Conservation (phyloP, 2,113 vertebrate genomes). For the Solea solea region DNA sequence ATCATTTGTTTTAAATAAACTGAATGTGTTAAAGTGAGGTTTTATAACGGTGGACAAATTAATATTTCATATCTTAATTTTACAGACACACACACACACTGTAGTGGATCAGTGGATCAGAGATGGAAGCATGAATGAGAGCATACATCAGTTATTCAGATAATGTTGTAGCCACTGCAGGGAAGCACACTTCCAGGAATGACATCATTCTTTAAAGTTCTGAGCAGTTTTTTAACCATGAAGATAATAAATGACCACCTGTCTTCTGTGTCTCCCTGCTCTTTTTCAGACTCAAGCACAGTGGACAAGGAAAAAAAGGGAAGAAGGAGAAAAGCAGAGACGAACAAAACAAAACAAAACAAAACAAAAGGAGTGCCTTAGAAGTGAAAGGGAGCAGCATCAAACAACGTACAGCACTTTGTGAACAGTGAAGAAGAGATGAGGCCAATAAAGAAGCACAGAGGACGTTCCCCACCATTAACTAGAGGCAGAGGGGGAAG, state of each 20-base stretch:
- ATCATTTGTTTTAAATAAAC: no score
- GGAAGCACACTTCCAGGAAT: conserved; percentile 52
- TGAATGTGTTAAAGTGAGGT: not conserved
- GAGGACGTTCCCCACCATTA: conserved; percentile 79
- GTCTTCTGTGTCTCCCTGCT: conserved; percentile 52
- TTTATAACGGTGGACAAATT: conserved; percentile 15
- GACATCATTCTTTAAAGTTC: conserved; percentile 47
- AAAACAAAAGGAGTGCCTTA: conserved; percentile 63
- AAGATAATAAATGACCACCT: conserved; percentile 68
- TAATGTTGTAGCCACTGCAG: conserved; percentile 31
- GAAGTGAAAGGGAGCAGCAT: conserved; percentile 42
- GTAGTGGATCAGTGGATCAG: conserved; percentile 21
- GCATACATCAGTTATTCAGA: conserved; percentile 38
- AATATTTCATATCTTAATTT: conserved; percentile 3
- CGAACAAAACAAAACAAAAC: conserved; percentile 34
- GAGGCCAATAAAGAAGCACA: conserved; percentile 87
- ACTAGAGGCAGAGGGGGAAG: conserved; percentile 84
- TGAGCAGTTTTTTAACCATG: conserved; percentile 50
- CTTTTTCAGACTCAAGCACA: conserved; percentile 43
- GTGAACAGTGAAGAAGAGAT: conserved; percentile 71
- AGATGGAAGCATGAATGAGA: conserved; percentile 17
- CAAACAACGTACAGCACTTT: conserved; percentile 54
- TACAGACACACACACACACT: conserved; percentile 9
- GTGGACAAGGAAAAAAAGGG: conserved; percentile 28
- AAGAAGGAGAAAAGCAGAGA: conserved; percentile 36